phyloP scores from a whole-genome alignment of 2,113 vertebrate genomes.

The Grantiella picta region DNA sequence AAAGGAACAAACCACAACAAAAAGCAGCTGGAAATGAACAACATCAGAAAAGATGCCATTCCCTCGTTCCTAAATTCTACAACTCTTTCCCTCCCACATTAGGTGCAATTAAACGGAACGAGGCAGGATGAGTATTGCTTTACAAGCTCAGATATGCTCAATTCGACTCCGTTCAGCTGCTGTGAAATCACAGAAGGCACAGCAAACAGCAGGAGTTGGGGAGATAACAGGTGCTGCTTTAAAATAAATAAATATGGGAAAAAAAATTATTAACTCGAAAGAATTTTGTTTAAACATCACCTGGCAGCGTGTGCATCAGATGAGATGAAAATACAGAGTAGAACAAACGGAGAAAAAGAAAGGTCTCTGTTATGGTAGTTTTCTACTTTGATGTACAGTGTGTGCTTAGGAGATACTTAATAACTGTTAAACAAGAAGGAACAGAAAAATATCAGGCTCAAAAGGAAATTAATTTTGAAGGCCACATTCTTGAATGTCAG shows the following conservation, averaged over 20 bases:
- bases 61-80: background rate
- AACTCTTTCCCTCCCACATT: fast-evolving
- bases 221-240: background rate
- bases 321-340: background rate
- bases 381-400: background rate
- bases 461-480: conserved; percentile 57
- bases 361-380: background rate
- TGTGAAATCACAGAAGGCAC: background rate
- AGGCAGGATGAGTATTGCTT: background rate
- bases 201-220: background rate
- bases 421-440: conserved; percentile 29
- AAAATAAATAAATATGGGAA: background rate
- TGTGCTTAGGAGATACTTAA: conserved; percentile 20
- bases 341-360: background rate
- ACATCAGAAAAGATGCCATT: background rate
- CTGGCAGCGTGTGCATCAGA: background rate
- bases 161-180: background rate
- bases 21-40: background rate
- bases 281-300: background rate
- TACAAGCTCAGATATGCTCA: background rate
- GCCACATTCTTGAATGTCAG: conserved; percentile 29
- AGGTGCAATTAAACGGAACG: background rate
- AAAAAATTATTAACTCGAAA: background rate
- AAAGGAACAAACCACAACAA: background rate
- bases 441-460: background rate